Base-by-base conservation (phyloP, 2,113 vertebrate genomes). In the Prietella phreatophila region DNA sequence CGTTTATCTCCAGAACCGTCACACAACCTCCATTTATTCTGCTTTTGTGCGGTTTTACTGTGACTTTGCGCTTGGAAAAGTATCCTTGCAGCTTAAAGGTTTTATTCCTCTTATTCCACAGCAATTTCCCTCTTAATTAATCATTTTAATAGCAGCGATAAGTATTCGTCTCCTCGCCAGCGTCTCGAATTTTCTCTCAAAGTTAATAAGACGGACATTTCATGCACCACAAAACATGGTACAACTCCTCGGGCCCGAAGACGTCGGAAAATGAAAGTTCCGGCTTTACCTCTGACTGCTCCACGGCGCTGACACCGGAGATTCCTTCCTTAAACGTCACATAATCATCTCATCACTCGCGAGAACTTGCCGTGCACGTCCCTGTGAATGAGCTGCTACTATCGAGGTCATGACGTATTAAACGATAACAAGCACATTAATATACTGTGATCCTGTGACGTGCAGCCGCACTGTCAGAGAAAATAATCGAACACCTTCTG, bases 1-100 rank as follows among this genome's bases (percentile, higher is more conserved):
- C 6, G 17, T 69, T 85, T 65, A 60, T 85, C 73, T 71, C 27
- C 47, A 85, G 69, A 76, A 67, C 91, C 93, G n/a, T 80, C 78
- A 80, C 78, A 56, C 15, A 3, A 20, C 7, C 76, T 86, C 14
- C 78, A n/a, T 80, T 25, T 20, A 80, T 80, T 10, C 50, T 80
- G 47, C 47, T 56, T 19, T 3, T 3, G 14, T 50, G 10, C 50
- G 39, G 0, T 25, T 55, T n/a, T 2, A 30, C 47, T 55, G 9
- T 79, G 76, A 79, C 76, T 79, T 55, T 79, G 47, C 30, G 47
- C 76, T 55, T 15, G 5, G 19, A 55, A 11, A 11, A 80, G 17
- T 90, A 88, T 91, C 91, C 65, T 7, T 6, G n/a, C 0, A 69
- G 61, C 61, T 61, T 1, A 8, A 61, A 8, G 7, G 3, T 14